These are phyloP conservation scores for Blomia tropicalis DNA, from an alignment of 2,888 invertebrate genomes.

Conservation along the genomic window DNA sequence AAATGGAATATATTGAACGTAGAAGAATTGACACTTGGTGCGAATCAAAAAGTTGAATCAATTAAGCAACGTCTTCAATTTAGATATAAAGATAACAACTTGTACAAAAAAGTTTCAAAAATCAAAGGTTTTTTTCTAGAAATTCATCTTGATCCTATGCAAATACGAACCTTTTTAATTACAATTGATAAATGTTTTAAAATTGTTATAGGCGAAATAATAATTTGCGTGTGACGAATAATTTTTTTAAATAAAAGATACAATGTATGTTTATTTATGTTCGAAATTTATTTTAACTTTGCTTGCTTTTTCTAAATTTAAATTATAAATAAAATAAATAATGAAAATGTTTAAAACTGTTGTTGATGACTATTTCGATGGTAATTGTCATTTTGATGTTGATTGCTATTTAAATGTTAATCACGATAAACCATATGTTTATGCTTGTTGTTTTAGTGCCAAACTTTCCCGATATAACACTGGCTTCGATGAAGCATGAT, in stretches of 20 bases:
- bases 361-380: no score
- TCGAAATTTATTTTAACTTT: not conserved
- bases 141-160: constrained; percentile 26
- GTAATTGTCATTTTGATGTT: no score
- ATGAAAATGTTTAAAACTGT: no score
- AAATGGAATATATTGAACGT: constrained; percentile 25
- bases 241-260: not conserved
- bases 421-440: no score
- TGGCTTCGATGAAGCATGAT: no score
- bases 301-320: no score
- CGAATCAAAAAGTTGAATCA: constrained; percentile 23
- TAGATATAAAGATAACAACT: not conserved
- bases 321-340: no score
- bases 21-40: constrained; percentile 27
- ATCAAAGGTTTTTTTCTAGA: not conserved
- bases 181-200: not conserved
- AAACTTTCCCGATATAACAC: no score
- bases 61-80: not conserved
- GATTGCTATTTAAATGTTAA: no score
- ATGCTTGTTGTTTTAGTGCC: no score
- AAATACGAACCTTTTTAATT: constrained; percentile 28
- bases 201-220: not conserved
- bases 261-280: not conserved
- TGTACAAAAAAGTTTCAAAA: not conserved
- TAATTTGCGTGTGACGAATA: no score